Conservation (phyloP, 2,797 vertebrate genomes). For the Gorsachius magnificus region DNA sequence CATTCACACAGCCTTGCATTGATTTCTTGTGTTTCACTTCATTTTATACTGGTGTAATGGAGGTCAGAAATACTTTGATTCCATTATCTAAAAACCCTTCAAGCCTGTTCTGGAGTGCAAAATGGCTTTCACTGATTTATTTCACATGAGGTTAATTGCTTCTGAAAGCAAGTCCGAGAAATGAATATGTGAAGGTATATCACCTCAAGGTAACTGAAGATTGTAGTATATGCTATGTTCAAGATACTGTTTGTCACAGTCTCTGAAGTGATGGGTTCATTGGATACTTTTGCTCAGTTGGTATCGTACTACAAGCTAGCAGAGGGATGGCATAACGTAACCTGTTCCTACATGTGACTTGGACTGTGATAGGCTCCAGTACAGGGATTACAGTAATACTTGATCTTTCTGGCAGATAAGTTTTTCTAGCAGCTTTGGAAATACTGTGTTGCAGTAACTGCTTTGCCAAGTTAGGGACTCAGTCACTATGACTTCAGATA, state of each 20-base stretch:
- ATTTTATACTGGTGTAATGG: conserved; percentile 13
- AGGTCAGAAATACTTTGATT: conserved; percentile 42
- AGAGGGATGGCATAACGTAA: not conserved
- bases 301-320: not conserved
- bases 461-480: conserved; percentile 26
- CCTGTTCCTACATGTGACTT: conserved; percentile 18
- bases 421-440: conserved; percentile 23
- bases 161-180: not conserved
- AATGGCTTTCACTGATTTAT: conserved; percentile 49
- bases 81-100: conserved; percentile 52
- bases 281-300: not conserved
- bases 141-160: conserved; percentile 50
- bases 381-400: conserved; percentile 15
- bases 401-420: conserved; percentile 7
- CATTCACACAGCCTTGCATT: conserved; percentile 16
- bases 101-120: conserved; percentile 1
- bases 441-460: not conserved
- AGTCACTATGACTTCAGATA: not conserved
- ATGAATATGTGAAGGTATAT: conserved; percentile 13
- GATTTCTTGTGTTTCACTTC: conserved; percentile 40
- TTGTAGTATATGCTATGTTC: not conserved
- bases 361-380: not conserved
- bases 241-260: not conserved
- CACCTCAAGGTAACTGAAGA: conserved; percentile 1
- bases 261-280: not conserved